Evolutionary conservation across 1,140 invertebrate genomes (phyloP).

Genomic region (Galendromus occidentalis): DNA sequence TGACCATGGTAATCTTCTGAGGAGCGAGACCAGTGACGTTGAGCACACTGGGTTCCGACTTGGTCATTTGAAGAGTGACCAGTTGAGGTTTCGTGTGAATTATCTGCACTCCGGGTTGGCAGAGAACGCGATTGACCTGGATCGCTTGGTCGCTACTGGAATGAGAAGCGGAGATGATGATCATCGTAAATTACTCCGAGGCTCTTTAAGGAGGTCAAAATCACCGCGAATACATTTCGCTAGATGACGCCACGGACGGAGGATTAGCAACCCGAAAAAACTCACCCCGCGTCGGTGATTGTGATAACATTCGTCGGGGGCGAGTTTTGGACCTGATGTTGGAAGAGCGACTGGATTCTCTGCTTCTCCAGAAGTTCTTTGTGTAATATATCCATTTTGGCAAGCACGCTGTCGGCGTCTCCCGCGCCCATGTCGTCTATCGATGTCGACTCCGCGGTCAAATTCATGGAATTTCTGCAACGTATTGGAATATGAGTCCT

Average conservation of each 20-base stretch:
- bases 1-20: not conserved
- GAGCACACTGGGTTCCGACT: not conserved
- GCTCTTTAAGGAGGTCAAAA: too few species aligned
- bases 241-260: too few species aligned
- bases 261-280: not conserved
- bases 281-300: not conserved
- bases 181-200: too few species aligned
- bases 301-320: not conserved
- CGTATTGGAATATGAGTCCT: not conserved
- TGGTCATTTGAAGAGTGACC: not conserved
- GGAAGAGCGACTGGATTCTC: not conserved
- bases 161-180: not conserved
- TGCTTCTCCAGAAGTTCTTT: not conserved
- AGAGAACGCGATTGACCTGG: not conserved
- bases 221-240: too few species aligned
- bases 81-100: not conserved
- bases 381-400: slow-evolving; percentile 1
- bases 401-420: not conserved
- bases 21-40: not conserved
- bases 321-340: not conserved
- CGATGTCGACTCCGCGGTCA: not conserved
- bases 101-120: slow-evolving; percentile 6
- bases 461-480: not conserved
- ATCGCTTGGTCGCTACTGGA: not conserved
- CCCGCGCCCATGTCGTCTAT: not conserved